phyloP scores from a whole-genome alignment of 2,113 vertebrate species.

The Brienomyrus brachyistius region DNA sequence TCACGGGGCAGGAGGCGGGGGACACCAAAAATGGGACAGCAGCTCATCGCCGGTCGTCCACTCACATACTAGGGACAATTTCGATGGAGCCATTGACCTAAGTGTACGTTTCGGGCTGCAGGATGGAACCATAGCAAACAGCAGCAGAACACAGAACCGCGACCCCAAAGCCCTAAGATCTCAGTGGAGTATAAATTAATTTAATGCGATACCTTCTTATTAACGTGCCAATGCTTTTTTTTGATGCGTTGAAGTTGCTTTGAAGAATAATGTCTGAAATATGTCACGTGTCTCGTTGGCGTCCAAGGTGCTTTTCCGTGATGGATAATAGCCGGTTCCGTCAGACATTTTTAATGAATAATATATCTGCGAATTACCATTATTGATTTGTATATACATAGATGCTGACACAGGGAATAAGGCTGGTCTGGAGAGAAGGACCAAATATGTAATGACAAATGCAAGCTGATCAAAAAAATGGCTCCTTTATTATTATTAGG shows the following conservation, averaged over 20 bases:
- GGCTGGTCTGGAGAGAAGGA: background rate
- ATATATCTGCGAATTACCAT: constrained; percentile 18
- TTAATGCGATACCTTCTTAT: background rate
- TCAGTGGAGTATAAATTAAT: background rate
- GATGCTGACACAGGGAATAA: constrained; percentile 8
- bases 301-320: background rate
- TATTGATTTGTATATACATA: constrained; percentile 12
- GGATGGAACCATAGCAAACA: background rate
- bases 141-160: background rate
- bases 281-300: background rate
- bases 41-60: background rate
- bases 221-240: background rate
- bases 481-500: background rate
- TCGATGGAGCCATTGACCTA: background rate
- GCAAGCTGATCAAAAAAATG: background rate
- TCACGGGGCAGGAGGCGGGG: background rate
- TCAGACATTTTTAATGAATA: constrained; percentile 18
- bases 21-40: background rate
- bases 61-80: background rate
- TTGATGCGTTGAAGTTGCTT: background rate
- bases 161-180: background rate
- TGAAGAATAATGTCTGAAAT: background rate
- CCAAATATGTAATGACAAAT: background rate
- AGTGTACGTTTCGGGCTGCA: background rate
- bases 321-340: background rate